Percentiles rank a stretch among this genome's conserved stretches.
Conservation (phyloP, 2,797 vertebrate species). For the Hydrocynus forskahlii region DNA sequence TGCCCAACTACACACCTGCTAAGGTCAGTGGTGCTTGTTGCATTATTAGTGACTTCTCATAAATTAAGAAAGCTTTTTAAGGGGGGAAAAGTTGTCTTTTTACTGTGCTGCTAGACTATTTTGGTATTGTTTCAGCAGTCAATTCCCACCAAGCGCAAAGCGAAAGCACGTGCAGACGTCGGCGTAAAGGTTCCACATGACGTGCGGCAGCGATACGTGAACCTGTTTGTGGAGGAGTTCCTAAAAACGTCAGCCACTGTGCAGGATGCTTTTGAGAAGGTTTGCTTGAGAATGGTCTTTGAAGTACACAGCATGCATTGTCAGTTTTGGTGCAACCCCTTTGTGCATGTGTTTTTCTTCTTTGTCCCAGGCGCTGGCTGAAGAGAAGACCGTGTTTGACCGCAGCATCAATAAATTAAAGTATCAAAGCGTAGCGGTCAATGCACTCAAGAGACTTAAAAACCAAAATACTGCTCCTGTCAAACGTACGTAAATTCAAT, state of each 20-base stretch:
- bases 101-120: not conserved
- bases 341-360: not conserved
- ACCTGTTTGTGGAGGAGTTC: conserved; percentile 81
- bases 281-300: conserved; percentile 55
- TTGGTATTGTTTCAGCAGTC: conserved; percentile 57
- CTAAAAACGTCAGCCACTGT: conserved; percentile 75
- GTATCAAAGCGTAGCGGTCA: conserved; percentile 84
- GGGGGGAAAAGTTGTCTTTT: too few species aligned
- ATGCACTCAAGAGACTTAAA: conserved; percentile 83
- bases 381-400: conserved; percentile 83
- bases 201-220: conserved; percentile 79
- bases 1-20: conserved; percentile 53
- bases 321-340: not conserved
- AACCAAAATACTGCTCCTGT: conserved; percentile 68
- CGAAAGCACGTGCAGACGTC: conserved; percentile 62
- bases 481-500: conserved; percentile 66
- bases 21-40: conserved; percentile 67
- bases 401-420: conserved; percentile 82
- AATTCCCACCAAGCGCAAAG: conserved; percentile 64
- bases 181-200: conserved; percentile 80
- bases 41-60: too few species aligned
- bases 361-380: conserved; percentile 74
- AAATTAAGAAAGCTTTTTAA: too few species aligned
- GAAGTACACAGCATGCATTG: not conserved
- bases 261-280: conserved; percentile 85